phyloP scores from a whole-genome alignment of 2,797 vertebrate species.

The Cirrhinus mrigala region DNA sequence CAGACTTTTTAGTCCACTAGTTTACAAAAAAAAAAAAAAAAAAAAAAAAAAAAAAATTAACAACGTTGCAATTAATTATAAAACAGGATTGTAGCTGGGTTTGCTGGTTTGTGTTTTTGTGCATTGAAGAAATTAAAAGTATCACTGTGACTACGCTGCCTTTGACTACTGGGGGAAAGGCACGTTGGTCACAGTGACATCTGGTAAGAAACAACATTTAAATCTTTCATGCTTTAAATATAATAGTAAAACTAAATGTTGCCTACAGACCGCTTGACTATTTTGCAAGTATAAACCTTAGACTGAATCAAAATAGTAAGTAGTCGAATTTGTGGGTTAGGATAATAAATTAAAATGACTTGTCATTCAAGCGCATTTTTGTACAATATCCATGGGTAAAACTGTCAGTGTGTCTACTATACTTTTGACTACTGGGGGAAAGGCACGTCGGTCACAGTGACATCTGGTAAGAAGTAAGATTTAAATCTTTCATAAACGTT shows the following conservation, averaged over 20 bases:
- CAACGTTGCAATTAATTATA: no score
- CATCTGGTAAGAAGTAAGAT: conserved; percentile 64
- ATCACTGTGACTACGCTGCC: background rate
- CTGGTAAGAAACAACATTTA: no score
- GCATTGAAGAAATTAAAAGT: no score
- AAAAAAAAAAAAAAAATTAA: background rate
- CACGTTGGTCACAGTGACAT: conserved; percentile 70
- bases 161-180: conserved; percentile 77
- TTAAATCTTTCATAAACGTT: no score
- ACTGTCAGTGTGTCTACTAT: conserved; percentile 64
- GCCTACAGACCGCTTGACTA: no score
- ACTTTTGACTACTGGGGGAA: conserved; percentile 72
- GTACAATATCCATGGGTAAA: background rate
- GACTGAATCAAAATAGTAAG: background rate
- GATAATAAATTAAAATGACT: background rate
- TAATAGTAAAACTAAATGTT: no score
- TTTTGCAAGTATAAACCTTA: no score
- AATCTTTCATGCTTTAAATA: no score
- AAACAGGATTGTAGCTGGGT: background rate
- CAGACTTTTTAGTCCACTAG: no score
- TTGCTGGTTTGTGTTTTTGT: no score
- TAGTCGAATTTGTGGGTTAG: background rate
- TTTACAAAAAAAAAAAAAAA: no score
- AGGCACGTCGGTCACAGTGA: conserved; percentile 74
- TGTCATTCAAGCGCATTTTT: background rate